Evolutionary conservation across 2,113 vertebrate genomes (phyloP), one percentile per base, ranked within the genome.

Genomic region (Marcusenius ussheri): DNA sequence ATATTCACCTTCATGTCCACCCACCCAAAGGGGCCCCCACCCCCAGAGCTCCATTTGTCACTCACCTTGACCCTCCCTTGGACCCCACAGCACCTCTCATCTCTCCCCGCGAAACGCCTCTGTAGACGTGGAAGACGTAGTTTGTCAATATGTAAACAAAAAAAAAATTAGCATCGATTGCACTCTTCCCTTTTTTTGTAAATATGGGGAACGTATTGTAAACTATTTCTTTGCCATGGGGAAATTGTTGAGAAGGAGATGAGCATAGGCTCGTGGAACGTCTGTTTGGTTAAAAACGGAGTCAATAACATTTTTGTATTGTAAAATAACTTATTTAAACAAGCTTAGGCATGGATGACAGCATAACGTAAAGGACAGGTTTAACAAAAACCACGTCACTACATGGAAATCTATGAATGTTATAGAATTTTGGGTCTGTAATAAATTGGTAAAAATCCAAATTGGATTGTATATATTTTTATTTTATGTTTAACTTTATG

Each of bases 181-280:
- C 96, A 95, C 97, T 96, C 95, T 92, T 91, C 8, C 31, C 62
- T 70, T 58, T 90, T 92, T 96, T 93, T 98, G 97, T 98, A 98
- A 97, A 99, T 98, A 98, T 93, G 56, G 93, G 96, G 96, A 96
- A 95, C 96, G 95, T 97, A 97, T 98, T 98, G 97, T 99, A 97
- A 98, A 98, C 96, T 96, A 96, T 95, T 95, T 96, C 95, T 94
- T 95, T 95, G 95, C 95, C 90, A 93, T 87, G 95, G 95, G 87
- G 94, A 84, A 80, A 95, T 80, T 83, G 91, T 90, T 70, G 39
- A 46, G 27, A 35, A 66, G 70, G 87, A 58, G 53, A 35, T 31
- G 88, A 91, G 94, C 93, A 93, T 94, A 95, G 94, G 94, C 95
- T 95, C 94, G 95, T 95, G 94, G 95, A 97, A 93, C 96, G 95